phyloP scores from a whole-genome alignment of 2,113 vertebrate genomes.

The Amphiprion ocellaris region DNA sequence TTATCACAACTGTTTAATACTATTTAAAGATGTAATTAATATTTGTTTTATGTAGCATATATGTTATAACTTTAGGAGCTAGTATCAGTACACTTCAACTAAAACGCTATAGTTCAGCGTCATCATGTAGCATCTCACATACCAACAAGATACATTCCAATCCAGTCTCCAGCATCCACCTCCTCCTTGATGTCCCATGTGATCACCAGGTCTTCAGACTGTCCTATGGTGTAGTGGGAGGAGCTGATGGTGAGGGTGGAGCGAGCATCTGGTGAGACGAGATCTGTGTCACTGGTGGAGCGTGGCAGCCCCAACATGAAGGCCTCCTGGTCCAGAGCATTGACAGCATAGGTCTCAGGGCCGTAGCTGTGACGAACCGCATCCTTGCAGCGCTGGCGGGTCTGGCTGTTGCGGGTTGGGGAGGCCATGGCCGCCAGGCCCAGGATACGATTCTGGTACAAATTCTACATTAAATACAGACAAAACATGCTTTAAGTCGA shows the following conservation, averaged over 20 bases:
- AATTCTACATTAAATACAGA: slow-evolving; percentile 86
- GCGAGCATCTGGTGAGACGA: slow-evolving; percentile 93
- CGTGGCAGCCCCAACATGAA: slow-evolving; percentile 86
- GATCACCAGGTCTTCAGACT: slow-evolving; percentile 92
- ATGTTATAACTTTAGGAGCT: no score
- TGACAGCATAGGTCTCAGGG: slow-evolving; percentile 89
- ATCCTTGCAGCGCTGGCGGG: slow-evolving; percentile 92
- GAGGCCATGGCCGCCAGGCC: slow-evolving; percentile 97
- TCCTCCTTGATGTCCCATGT: slow-evolving; percentile 99
- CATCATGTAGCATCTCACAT: slow-evolving; percentile 61
- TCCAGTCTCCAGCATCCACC: slow-evolving; percentile 98
- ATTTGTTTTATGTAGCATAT: no score
- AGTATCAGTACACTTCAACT: no score
- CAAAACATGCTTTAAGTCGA: neutral
- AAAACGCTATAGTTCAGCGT: no score
- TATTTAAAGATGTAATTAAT: no score
- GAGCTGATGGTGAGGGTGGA: slow-evolving; percentile 95
- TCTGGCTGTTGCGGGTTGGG: slow-evolving; percentile 92
- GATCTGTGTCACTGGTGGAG: slow-evolving; percentile 95
- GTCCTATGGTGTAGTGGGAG: slow-evolving; percentile 92
- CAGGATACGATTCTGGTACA: slow-evolving; percentile 98
- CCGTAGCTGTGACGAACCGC: slow-evolving; percentile 90
- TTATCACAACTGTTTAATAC: no score
- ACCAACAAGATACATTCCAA: slow-evolving; percentile 98
- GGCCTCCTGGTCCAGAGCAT: slow-evolving; percentile 84